Evolutionary conservation across 2,888 invertebrate genomes (phyloP), one percentile per base, ranked within the genome.

Genomic region (Antheraea yamamai): DNA sequence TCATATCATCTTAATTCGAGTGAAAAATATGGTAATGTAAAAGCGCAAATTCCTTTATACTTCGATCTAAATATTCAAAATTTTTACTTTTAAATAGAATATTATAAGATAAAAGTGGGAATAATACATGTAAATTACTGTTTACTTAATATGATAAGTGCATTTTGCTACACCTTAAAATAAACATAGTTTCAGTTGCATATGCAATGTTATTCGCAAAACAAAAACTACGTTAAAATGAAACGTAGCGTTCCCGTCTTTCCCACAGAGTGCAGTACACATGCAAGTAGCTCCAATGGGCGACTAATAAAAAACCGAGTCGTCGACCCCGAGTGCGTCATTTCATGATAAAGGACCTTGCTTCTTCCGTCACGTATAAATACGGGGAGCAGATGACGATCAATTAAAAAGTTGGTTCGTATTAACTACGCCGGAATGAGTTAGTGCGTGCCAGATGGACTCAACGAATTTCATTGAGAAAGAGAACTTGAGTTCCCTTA

Each of bases 381-480:
- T 83, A 85, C 84, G 81, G 91, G 88, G 89, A 89, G 90, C 93
- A 93, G 93, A 93, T 94, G 94, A 92, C 88, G 90, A 88, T 85
- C 93, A 93, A 94, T 95, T 93, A 94, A 92, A 93, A 92, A 94
- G 93, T 93, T 94, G 90, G 88, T 89, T 81, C 88, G 88, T 85
- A 91, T 93, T 92, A 93, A 92, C 92, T 92, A 92, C 90, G 90
- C 91, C 90, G 88, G 91, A 91, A 90, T 90, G 89, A 90, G 89
- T 89, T 88, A 81, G 78, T 88, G 90, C 88, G 87, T 86, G 89
- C 91, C 93, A 92, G 91, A 93, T 94, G 93, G 86, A 91, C 86
- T 86, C 86, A 86, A 88, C 85, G 85, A 89, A 87, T 87, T 87
- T 86, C 89, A 89, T 89, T 86, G 87, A 87, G 85, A 39, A 39